These are phyloP conservation scores for Myotis myotis DNA, from an alignment of 2,797 vertebrate species.

Conservation along the genomic window DNA sequence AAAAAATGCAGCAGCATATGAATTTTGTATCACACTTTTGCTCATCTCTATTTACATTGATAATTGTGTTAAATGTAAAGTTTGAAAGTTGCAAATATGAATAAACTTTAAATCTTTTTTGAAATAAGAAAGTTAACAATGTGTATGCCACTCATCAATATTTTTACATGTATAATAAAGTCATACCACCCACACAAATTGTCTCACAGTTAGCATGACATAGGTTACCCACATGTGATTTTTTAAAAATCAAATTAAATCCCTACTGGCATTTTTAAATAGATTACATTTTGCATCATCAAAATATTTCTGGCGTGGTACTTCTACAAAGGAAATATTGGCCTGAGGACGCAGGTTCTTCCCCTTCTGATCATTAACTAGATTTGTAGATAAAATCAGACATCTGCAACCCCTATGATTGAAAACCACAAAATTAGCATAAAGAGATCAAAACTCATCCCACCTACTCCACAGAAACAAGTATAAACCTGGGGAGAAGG, in stretches of 20 bases:
- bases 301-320: slow-evolving; percentile 19
- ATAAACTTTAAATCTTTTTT: slow-evolving; percentile 1
- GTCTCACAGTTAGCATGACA: background rate
- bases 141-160: background rate
- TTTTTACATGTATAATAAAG: background rate
- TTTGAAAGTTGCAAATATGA: background rate
- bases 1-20: background rate
- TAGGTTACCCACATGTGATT: background rate
- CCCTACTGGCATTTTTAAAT: background rate
- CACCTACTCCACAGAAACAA: background rate
- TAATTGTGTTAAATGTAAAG: slow-evolving; percentile 21
- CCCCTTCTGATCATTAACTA: background rate
- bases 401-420: background rate
- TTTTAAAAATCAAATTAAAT: background rate
- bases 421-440: background rate
- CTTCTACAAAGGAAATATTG: background rate
- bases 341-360: background rate
- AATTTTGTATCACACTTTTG: background rate
- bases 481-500: background rate
- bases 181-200: background rate
- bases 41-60: background rate
- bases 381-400: slow-evolving; percentile 36
- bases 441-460: background rate
- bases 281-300: background rate
- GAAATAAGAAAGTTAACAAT: slow-evolving; percentile 14